Evolutionary conservation across 2,113 vertebrate species (phyloP), one percentile per base, ranked within the genome.

Genomic region (Gasterosteus nipponicus): DNA sequence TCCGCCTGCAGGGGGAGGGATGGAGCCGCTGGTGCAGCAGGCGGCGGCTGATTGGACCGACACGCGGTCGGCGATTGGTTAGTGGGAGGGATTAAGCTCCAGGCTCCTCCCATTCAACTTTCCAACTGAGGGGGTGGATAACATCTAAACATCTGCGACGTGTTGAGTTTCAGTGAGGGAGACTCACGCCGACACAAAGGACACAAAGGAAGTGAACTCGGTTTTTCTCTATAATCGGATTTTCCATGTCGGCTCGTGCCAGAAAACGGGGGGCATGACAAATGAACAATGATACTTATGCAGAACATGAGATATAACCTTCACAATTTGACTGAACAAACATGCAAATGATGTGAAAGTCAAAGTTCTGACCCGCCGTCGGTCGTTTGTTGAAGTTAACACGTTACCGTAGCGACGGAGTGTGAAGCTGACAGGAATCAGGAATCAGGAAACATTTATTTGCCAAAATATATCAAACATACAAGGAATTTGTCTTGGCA

Each of bases 131-230:
- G 66, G 83, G 78, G 73, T 2, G 80, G 72, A 58, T 29, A 5
- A 53, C 66, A 64, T 73, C 64, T 66, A 77, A 89, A 87, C 80
- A 83, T 86, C 75, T 85, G 77, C 31, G 58, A 80, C 75, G 82
- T 54, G 74, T 67, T 83, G 63, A 76, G 56, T 58, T 58, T 68
- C 71, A 65, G 51, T 58, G 10, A 49, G 78, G 63, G 68, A 75
- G 64, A 63, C 72, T 76, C 56, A 63, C 49, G 7, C 63, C 63
- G 70, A 78, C 82, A 80, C 80, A 85, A 46, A 16, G 44, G 44
- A 51, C 47, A 51, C 47, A 51, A 53, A 85, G 83, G 81, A 87
- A 87, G 76, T 84, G 60, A 51, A 53, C 51, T 16, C 29, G 62
- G 46, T 10, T 66, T 12, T 66, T 44, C 57, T 73, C 62, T 44